A percentile compares a stretch with the other conserved stretches of the same genome.
phyloP scores from a whole-genome alignment of 1,140 invertebrate genomes.

The Dendroctonus ponderosae region DNA sequence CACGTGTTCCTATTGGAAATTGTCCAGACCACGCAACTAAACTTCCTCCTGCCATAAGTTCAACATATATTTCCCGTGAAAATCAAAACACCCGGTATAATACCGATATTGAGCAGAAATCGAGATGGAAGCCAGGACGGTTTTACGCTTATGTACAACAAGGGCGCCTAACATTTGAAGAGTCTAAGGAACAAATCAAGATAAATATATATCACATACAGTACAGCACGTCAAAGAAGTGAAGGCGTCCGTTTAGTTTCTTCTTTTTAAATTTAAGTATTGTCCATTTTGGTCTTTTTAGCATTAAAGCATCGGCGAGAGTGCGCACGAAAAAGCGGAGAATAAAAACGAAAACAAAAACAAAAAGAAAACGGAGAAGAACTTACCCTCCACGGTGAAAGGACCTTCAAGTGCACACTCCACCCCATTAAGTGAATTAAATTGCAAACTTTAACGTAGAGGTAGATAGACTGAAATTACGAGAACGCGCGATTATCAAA shows the following conservation, averaged over 20 bases:
- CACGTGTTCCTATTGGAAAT: too few species aligned
- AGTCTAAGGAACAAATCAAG: slow-evolving; percentile 46
- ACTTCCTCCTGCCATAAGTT: too few species aligned
- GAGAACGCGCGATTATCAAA: slow-evolving; percentile 41
- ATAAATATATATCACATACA: slow-evolving; percentile 50
- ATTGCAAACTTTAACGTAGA: slow-evolving; percentile 43
- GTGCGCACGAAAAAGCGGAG: slow-evolving; percentile 45
- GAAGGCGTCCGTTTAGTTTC: slow-evolving; percentile 33
- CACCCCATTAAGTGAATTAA: slow-evolving; percentile 22
- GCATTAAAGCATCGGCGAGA: slow-evolving; percentile 8
- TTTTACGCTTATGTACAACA: slow-evolving; percentile 11
- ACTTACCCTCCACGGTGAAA: background rate
- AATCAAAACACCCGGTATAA: too few species aligned
- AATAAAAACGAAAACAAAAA: slow-evolving; percentile 35
- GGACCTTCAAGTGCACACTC: slow-evolving; percentile 30
- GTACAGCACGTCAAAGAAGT: slow-evolving; percentile 47
- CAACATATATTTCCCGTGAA: too few species aligned
- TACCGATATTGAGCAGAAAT: too few species aligned
- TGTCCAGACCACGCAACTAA: too few species aligned
- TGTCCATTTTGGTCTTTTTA: slow-evolving; percentile 46
- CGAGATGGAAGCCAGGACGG: too few species aligned
- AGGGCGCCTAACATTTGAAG: slow-evolving; percentile 17
- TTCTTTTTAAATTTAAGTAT: slow-evolving; percentile 38
- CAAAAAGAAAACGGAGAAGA: background rate
- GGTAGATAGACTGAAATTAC: slow-evolving; percentile 18